Evolutionary conservation across 2,888 invertebrate genomes (phyloP).

Genomic region (Lumbricus terrestris): DNA sequence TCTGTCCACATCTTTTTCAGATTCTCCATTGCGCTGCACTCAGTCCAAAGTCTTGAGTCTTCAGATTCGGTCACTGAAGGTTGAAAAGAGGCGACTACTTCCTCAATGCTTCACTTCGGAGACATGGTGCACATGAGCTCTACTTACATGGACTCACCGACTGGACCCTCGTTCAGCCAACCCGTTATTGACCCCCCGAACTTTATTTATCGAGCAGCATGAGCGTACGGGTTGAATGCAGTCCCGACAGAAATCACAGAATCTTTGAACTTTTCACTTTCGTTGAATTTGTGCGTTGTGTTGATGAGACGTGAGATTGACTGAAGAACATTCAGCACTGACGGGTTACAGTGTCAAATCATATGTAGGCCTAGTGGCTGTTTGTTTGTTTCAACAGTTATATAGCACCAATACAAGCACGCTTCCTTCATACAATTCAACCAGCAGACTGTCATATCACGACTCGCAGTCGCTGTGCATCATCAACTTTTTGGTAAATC

Average conservation of each 20-base stretch:
- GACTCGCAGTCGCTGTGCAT: background rate
- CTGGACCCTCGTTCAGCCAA: background rate
- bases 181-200: background rate
- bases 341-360: too few species aligned
- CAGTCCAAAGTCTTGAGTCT: too few species aligned
- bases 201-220: background rate
- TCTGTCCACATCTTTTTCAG: too few species aligned
- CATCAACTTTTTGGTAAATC: background rate
- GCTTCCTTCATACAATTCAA: background rate
- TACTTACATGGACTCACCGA: background rate
- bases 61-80: too few species aligned
- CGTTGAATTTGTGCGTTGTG: background rate
- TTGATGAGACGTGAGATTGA: background rate
- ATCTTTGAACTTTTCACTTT: background rate
- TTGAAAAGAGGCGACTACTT: too few species aligned
- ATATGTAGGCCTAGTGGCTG: too few species aligned
- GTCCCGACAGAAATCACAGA: too few species aligned
- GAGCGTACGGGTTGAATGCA: background rate
- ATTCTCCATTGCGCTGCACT: too few species aligned
- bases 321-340: background rate
- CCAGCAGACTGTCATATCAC: background rate
- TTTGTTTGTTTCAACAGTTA: background rate
- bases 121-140: too few species aligned
- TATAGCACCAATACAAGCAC: background rate
- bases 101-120: too few species aligned